Evolutionary conservation across 1,140 invertebrate species (phyloP), one percentile per base, ranked within the genome.

Genomic region (Drosophila kurseongensis): DNA sequence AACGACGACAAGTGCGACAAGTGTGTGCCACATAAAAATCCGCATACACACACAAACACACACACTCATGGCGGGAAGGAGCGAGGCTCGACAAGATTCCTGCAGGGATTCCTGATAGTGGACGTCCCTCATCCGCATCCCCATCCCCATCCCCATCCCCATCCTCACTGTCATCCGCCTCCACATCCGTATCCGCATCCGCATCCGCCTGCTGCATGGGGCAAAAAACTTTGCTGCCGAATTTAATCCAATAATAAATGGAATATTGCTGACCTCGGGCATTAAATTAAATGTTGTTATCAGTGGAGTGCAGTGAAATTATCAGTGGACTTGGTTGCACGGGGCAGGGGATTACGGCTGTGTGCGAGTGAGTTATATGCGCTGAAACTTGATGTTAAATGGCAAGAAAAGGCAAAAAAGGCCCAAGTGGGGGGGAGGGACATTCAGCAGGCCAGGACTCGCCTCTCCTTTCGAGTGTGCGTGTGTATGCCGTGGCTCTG

Each of bases 271-370:
- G 91, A 92, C 91, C 91, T 92, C 91, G 91, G 91, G 91, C 89
- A 92, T 92, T 92, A 92, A 92, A 92, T 92, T 92, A 92, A 92
- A 92, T 91, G 91, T 89, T 92, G 91, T 92, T 92, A 92, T 92
- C 91, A 91, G 91, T 78, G 76, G 89, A 85, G 78, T 91, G 91
- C 91, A 91, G 91, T 80, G 75, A 91, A 91, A 92, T 92, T 92
- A 92, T 92, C 91, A 91, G 72, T 62, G 35, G 54, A 16, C 51
- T 35, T 6, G 2, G 48, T 1, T 16, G 14, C 8, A 14, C 9
- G 13, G 48, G 16, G 29, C 29, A 32, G 48, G 13, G 27, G 29
- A n/a, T 12, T 23, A 4, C 29, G 13, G 29, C 4, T 27, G 10
- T 23, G 14, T 44, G 63, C 54, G 47, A 63, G 56, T 71, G 80